These are phyloP conservation scores for Hypselothyrea guttata DNA, from an alignment of 2,888 invertebrate species.

Conservation along the genomic window DNA sequence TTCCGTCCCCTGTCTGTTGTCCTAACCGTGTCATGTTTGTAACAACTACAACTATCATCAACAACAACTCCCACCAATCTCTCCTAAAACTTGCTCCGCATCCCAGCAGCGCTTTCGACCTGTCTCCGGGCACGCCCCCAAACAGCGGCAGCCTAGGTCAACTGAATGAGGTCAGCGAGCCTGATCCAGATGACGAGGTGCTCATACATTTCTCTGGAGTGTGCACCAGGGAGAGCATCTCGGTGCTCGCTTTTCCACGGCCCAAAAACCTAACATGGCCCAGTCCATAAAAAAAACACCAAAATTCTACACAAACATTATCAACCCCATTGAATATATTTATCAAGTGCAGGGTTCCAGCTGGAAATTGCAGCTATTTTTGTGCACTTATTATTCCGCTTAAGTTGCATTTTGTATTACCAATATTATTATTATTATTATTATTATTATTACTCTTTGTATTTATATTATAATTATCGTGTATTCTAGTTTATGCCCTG, in stretches of 20 bases:
- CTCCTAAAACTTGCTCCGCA: neutral
- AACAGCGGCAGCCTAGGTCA: slow-evolving; percentile 48
- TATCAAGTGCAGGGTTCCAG: no score
- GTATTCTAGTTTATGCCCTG: slow-evolving; percentile 16
- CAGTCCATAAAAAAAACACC: no score
- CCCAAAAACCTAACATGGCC: no score
- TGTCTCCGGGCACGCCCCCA: slow-evolving; percentile 29
- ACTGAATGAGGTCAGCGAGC: slow-evolving; percentile 49
- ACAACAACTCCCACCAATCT: no score
- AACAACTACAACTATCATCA: slow-evolving; percentile 1
- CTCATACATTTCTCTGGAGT: neutral
- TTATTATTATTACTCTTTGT: slow-evolving; percentile 30
- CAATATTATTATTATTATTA: slow-evolving; percentile 12
- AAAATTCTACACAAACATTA: no score
- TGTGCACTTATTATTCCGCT: slow-evolving; percentile 15
- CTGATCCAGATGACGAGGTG: slow-evolving; percentile 17
- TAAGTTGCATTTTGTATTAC: neutral
- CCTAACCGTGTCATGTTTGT: neutral
- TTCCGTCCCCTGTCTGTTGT: no score
- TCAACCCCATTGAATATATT: no score
- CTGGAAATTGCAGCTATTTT: slow-evolving; percentile 6
- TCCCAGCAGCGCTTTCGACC: slow-evolving; percentile 60
- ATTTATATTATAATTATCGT: slow-evolving; percentile 4
- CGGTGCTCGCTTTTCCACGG: no score
- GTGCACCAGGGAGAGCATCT: no score